phyloP scores from a whole-genome alignment of 1,140 invertebrate species.

The Diuraphis noxia region DNA sequence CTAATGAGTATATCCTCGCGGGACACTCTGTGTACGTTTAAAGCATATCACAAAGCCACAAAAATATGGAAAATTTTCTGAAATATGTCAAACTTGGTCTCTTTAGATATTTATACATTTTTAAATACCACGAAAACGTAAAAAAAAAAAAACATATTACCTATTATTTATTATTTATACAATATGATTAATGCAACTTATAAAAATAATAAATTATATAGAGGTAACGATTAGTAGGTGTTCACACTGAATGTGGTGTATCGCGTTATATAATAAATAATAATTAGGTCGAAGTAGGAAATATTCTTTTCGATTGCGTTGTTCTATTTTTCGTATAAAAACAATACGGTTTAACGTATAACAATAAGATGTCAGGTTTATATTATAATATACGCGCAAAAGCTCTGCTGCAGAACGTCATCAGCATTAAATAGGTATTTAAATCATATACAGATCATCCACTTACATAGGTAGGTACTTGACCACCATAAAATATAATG shows the following conservation, averaged over 20 bases:
- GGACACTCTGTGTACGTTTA: too few relatives aligned
- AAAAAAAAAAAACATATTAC: too few relatives aligned
- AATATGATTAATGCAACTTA: neutral
- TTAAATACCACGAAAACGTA: neutral
- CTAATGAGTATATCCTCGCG: too few relatives aligned
- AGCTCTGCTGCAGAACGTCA: neutral
- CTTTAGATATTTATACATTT: neutral
- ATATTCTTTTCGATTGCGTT: neutral
- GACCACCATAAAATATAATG: too few relatives aligned
- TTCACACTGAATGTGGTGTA: neutral
- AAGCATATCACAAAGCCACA: too few relatives aligned
- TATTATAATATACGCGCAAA: neutral
- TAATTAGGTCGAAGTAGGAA: neutral
- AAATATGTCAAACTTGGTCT: neutral
- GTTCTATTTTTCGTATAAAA: neutral
- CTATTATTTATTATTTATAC: too few relatives aligned
- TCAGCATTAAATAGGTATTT: neutral
- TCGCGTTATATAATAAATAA: neutral
- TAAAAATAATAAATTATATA: neutral
- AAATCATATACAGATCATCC: neutral
- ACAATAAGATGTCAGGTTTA: neutral
- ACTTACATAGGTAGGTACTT: too few relatives aligned
- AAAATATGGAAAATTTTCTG: neutral
- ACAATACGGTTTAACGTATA: neutral
- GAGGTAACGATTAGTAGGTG: neutral